These are phyloP conservation scores for Chrosomus eos DNA, from an alignment of 2,797 vertebrate species.

Conservation along the genomic window DNA sequence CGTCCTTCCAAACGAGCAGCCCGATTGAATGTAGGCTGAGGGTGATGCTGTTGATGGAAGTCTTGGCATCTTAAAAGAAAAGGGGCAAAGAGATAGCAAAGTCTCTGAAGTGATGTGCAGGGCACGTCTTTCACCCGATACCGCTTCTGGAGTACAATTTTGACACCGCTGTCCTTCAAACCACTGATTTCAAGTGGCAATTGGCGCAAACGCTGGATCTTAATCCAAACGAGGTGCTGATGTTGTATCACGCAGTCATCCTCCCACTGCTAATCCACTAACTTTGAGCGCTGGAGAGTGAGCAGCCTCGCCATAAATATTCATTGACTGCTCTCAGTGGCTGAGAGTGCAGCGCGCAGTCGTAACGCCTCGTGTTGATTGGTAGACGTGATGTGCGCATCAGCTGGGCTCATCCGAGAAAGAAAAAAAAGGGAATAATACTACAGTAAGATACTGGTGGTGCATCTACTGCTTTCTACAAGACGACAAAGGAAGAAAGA, in stretches of 20 bases:
- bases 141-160: constrained; percentile 64
- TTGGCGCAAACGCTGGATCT: constrained; percentile 60
- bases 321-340: constrained; percentile 64
- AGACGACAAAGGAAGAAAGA: background rate
- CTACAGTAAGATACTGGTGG: constrained; percentile 55
- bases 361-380: constrained; percentile 69
- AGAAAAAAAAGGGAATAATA: constrained; percentile 53
- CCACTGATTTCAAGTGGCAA: constrained; percentile 64
- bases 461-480: constrained; percentile 67
- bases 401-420: constrained; percentile 74
- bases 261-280: constrained; percentile 58
- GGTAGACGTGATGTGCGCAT: constrained; percentile 72
- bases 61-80: constrained; percentile 71
- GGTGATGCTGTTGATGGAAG: constrained; percentile 63
- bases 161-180: constrained; percentile 56
- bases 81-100: constrained; percentile 58
- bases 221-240: constrained; percentile 56
- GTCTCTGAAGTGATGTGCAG: constrained; percentile 67
- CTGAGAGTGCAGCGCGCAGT: constrained; percentile 66
- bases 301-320: constrained; percentile 65
- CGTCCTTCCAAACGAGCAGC: constrained; percentile 77
- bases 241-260: constrained; percentile 52
- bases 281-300: constrained; percentile 73
- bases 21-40: constrained; percentile 67
- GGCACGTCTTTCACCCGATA: constrained; percentile 62